Conservation (phyloP, 1,140 invertebrate genomes). For the Meloidogyne chitwoodi region DNA sequence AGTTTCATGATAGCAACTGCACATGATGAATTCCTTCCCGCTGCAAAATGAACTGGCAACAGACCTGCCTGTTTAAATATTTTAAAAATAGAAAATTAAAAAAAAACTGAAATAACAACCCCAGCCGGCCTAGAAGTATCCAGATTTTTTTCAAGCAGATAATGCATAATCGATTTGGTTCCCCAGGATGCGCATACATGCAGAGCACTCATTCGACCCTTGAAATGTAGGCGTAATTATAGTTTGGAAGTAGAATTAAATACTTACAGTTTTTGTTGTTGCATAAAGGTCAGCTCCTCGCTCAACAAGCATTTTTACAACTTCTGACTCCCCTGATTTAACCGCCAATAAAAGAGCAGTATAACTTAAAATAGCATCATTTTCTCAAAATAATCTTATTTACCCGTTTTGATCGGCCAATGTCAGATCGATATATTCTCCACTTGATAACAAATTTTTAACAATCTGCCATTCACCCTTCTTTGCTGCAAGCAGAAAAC, state of each 20-base stretch:
- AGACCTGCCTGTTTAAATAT: slow-evolving; percentile 4
- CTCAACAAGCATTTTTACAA: slow-evolving; percentile 44
- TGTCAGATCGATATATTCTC: slow-evolving; percentile 31
- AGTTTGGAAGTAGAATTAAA: not conserved
- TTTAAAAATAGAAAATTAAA: not conserved
- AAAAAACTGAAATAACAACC: slow-evolving; percentile 19
- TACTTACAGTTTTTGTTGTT: slow-evolving; percentile 32
- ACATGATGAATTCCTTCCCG: slow-evolving; percentile 31
- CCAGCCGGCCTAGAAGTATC: slow-evolving; percentile 46
- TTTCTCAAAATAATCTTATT: not conserved
- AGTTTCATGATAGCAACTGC: slow-evolving; percentile 38
- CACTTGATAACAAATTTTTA: slow-evolving; percentile 26
- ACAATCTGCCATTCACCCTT: slow-evolving; percentile 51
- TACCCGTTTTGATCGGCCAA: slow-evolving; percentile 35
- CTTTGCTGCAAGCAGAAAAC: slow-evolving; percentile 46
- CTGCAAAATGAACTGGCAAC: slow-evolving; percentile 51
- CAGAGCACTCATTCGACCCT: slow-evolving; percentile 48
- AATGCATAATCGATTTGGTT: slow-evolving; percentile 44
- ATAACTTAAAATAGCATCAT: slow-evolving; percentile 36
- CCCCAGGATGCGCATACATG: slow-evolving; percentile 54
- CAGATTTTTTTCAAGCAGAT: slow-evolving; percentile 29
- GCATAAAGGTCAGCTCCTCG: slow-evolving; percentile 50
- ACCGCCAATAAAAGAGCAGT: slow-evolving; percentile 52
- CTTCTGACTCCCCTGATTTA: slow-evolving; percentile 38
- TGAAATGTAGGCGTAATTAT: not conserved